Base-by-base conservation (phyloP, 2,888 invertebrate genomes). In the Zele albiditarsus region DNA sequence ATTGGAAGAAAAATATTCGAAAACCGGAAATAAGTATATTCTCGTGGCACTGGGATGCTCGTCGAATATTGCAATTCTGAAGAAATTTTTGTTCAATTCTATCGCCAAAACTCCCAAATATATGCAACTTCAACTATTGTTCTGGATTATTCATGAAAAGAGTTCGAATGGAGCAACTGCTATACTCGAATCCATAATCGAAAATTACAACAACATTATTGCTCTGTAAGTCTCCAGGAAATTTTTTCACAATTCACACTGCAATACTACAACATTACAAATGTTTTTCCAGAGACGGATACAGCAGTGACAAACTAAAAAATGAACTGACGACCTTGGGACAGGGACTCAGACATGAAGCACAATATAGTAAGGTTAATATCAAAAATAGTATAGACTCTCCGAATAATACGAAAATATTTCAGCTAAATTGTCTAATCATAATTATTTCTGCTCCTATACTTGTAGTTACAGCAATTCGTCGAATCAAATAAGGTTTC, bases 21-120 rank as follows among this genome's bases (percentile, higher is more conserved):
- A 60, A 16, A 25, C 60, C 53, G 27, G 89, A 1, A 89, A 89
- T 0, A 84, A 88, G 0, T 90, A 3, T 23, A 83, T 91, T 2
- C 83, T 91, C 38, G 75, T 78, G 0, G 89, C 90, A 0, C 81
- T 92, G 62, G 87, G 89, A 0, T 91, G 91, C 78, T 86, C 90
- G 4, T 83, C 83, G 38, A 82, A 91, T 76, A 81, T 86, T 0
- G 89, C 89, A 87, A 85, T 91, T 14, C 83, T 91, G 2, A 80
- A 78, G 1, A 58, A 65, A 62, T 83, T 80, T 63, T 65, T 84
- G 20, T 60, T 42, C 6, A 75, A 46, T 42, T 71, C 76, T 4
- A 3, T 74, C 1, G 20, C n/a, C 20, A 58, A 68, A n/a, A 33
- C 65, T 16, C 8, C 2, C 38, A 16, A 1, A 8, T 27, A 31